Conservation (phyloP, 2,888 invertebrate species). For the Archips xylosteana region DNA sequence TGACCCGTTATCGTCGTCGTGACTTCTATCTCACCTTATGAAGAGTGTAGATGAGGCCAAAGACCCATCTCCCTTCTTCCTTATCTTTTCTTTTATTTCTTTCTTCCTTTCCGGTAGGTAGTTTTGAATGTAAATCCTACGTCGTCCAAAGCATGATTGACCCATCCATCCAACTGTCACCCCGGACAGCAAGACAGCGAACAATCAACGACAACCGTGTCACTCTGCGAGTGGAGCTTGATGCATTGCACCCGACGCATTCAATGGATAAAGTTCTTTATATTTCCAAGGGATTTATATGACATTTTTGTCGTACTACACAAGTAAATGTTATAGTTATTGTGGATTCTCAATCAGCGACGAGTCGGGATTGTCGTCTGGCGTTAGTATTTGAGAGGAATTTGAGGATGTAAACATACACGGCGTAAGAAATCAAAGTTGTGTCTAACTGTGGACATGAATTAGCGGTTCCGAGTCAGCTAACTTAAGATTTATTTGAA, state of each 20-base stretch:
- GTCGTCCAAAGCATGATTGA: background rate
- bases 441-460: too few relatives aligned
- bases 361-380: background rate
- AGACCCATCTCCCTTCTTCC: too few relatives aligned
- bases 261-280: background rate
- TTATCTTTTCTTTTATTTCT: too few relatives aligned
- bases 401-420: too few relatives aligned
- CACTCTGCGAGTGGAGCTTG: slow-evolving; percentile 2
- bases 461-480: too few relatives aligned
- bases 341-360: background rate
- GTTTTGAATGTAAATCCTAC: background rate
- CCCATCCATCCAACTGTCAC: slow-evolving; percentile 3
- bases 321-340: background rate
- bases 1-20: too few relatives aligned
- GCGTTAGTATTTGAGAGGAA: too few relatives aligned
- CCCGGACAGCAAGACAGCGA: background rate
- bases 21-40: too few relatives aligned
- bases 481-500: too few relatives aligned
- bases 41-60: too few relatives aligned
- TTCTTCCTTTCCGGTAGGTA: too few relatives aligned
- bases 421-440: too few relatives aligned
- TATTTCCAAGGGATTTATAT: background rate
- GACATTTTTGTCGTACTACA: background rate
- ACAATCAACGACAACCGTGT: slow-evolving; percentile 10
- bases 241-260: slow-evolving; percentile 6